These are phyloP conservation scores for Bedellia somnulentella DNA, from an alignment of 2,888 invertebrate genomes.

Conservation along the genomic window DNA sequence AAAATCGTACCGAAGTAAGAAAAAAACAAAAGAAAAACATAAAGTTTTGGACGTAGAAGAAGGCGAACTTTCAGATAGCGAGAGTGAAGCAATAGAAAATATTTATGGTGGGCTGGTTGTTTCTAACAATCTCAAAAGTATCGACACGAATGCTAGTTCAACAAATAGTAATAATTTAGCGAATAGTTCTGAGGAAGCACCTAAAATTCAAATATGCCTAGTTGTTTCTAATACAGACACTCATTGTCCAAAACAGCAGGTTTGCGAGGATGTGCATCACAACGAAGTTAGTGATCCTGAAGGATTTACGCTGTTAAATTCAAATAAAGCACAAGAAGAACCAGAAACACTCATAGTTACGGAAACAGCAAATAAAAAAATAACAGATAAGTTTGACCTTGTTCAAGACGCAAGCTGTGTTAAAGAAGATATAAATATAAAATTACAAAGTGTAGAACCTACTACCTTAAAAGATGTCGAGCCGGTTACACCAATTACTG, in stretches of 20 bases:
- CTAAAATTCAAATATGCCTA: conserved; percentile 37
- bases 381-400: not conserved
- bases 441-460: not conserved
- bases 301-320: conserved; percentile 12
- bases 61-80: conserved; percentile 49
- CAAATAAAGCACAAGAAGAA: conserved; percentile 13
- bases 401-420: not conserved
- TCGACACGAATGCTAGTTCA: not conserved
- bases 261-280: not conserved
- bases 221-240: conserved; percentile 22
- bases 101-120: conserved; percentile 39
- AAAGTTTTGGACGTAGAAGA: conserved; percentile 33
- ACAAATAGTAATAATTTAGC: conserved; percentile 9
- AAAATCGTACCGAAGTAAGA: conserved; percentile 29
- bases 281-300: not conserved
- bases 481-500: no score
- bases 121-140: conserved; percentile 10
- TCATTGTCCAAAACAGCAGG: not conserved
- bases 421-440: not conserved
- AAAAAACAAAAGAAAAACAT: conserved; percentile 14
- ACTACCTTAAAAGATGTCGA: not conserved
- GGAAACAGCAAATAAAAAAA: not conserved
- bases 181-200: conserved; percentile 14
- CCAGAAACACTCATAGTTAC: not conserved
- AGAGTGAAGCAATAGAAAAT: conserved; percentile 44